phyloP scores from a whole-genome alignment of 2,797 vertebrate genomes.

The Agapornis canus region DNA sequence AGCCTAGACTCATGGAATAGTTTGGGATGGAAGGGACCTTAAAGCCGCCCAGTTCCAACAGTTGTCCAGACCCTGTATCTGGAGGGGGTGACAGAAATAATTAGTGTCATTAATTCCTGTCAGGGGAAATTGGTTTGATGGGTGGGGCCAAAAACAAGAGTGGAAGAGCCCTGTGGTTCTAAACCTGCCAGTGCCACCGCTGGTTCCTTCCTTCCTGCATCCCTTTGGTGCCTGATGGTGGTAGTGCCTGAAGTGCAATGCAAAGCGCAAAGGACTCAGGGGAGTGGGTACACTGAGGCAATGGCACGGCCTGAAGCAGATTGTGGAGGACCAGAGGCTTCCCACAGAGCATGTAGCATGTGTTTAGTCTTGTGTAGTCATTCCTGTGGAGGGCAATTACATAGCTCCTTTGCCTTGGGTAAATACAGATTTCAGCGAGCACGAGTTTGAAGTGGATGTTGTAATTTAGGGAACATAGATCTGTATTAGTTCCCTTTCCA shows the following conservation, averaged over 20 bases:
- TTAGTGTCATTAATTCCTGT: background rate
- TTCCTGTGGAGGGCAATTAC: background rate
- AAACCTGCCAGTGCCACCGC: background rate
- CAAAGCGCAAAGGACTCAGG: accelerated
- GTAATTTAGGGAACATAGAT: background rate
- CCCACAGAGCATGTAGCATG: accelerated
- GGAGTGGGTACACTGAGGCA: background rate
- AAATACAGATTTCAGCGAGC: background rate
- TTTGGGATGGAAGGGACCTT: background rate
- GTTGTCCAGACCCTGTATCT: background rate
- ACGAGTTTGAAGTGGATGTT: background rate
- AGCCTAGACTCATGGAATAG: background rate
- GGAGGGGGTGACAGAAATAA: background rate
- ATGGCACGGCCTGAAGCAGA: background rate
- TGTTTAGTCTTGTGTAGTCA: background rate
- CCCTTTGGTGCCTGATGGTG: background rate
- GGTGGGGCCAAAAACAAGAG: background rate
- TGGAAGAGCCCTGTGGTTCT: background rate
- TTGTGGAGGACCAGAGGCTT: background rate
- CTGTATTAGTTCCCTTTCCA: background rate
- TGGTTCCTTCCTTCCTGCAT: background rate
- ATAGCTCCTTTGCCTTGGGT: background rate
- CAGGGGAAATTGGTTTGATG: background rate
- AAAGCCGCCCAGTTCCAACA: background rate
- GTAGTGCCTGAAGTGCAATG: background rate